These are phyloP conservation scores for Chrysogorgia sp. DNA, from an alignment of 92 coral and sea anemone genomes.

Conservation along the genomic window DNA sequence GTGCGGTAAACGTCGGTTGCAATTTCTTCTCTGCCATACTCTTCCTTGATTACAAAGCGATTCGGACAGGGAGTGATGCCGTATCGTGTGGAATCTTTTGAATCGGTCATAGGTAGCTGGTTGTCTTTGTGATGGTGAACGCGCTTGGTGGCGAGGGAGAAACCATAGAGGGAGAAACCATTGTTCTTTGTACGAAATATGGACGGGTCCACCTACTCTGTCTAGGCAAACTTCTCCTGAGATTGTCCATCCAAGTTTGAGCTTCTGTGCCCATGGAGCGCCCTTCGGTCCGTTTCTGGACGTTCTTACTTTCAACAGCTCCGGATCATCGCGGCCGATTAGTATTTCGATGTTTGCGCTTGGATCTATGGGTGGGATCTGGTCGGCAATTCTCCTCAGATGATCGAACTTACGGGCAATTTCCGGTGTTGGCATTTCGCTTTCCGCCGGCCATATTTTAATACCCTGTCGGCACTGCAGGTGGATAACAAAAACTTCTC, in stretches of 20 bases:
- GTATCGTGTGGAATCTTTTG: too few relatives aligned
- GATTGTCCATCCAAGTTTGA: slow-evolving; percentile 1
- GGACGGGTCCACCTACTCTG: too few relatives aligned
- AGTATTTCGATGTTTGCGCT: slow-evolving; percentile 36
- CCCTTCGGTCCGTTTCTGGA: slow-evolving; percentile 46
- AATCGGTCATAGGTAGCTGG: too few relatives aligned
- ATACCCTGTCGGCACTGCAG: slow-evolving; percentile 54
- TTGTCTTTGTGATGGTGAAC: background rate
- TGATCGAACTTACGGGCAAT: slow-evolving; percentile 53
- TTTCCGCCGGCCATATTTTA: slow-evolving; percentile 57
- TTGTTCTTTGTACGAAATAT: too few relatives aligned
- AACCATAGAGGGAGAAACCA: too few relatives aligned
- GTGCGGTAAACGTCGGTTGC: too few relatives aligned
- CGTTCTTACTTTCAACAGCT: slow-evolving; percentile 35
- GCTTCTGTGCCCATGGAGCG: slow-evolving; percentile 49
- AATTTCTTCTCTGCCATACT: too few relatives aligned
- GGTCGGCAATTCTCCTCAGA: slow-evolving; percentile 36
- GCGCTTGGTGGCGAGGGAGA: background rate
- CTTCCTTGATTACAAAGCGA: too few relatives aligned
- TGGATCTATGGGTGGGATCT: slow-evolving; percentile 57
- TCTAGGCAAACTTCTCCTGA: too few relatives aligned
- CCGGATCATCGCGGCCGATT: slow-evolving; percentile 55
- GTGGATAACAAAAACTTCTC: slow-evolving; percentile 61
- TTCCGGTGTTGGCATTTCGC: slow-evolving; percentile 68
- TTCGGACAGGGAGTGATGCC: too few relatives aligned